Percentiles rank a stretch among this genome's conserved stretches.
phyloP scores from a whole-genome alignment of 2,113 vertebrate genomes.

The Cottus gobio region DNA sequence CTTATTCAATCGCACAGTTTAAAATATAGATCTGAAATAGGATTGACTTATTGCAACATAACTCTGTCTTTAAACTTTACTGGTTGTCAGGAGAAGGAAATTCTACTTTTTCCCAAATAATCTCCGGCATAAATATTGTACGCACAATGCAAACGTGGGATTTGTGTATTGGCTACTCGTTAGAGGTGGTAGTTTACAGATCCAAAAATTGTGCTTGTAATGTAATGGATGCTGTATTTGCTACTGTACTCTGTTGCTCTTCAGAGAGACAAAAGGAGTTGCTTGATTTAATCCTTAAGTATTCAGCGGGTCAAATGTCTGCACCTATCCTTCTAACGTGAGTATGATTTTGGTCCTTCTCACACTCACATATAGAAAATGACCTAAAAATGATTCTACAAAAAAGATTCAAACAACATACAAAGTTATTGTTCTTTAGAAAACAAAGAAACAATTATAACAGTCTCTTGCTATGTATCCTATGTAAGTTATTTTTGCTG shows the following conservation, averaged over 20 bases:
- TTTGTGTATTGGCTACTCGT: slow-evolving; percentile 44
- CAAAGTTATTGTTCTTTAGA: slow-evolving; percentile 83
- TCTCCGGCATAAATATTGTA: slow-evolving; percentile 33
- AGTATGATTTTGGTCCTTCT: slow-evolving; percentile 83
- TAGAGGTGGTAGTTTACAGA: slow-evolving; percentile 47
- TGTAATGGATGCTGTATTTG: slow-evolving; percentile 32
- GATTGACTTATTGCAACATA: slow-evolving; percentile 34
- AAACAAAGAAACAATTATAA: slow-evolving; percentile 84
- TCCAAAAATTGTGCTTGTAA: slow-evolving; percentile 63
- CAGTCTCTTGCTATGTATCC: slow-evolving; percentile 83
- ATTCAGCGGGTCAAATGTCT: slow-evolving; percentile 40
- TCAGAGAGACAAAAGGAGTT: slow-evolving; percentile 49
- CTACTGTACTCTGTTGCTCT: slow-evolving; percentile 60
- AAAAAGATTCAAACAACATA: slow-evolving; percentile 81
- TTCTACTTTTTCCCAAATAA: slow-evolving; percentile 34
- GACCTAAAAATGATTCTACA: slow-evolving; percentile 81
- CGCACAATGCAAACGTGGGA: slow-evolving; percentile 38
- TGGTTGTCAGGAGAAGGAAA: slow-evolving; percentile 17
- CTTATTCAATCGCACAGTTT: slow-evolving; percentile 44
- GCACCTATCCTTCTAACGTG: slow-evolving; percentile 44
- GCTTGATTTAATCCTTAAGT: slow-evolving; percentile 54
- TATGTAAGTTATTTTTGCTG: slow-evolving; percentile 78
- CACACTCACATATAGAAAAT: slow-evolving; percentile 82
- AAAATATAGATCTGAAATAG: slow-evolving; percentile 32
- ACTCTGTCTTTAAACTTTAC: slow-evolving; percentile 23